A percentile compares a stretch with the other conserved stretches of the same genome.
Conservation (phyloP, 1,140 invertebrate species). For the Ylistrum balloti region DNA sequence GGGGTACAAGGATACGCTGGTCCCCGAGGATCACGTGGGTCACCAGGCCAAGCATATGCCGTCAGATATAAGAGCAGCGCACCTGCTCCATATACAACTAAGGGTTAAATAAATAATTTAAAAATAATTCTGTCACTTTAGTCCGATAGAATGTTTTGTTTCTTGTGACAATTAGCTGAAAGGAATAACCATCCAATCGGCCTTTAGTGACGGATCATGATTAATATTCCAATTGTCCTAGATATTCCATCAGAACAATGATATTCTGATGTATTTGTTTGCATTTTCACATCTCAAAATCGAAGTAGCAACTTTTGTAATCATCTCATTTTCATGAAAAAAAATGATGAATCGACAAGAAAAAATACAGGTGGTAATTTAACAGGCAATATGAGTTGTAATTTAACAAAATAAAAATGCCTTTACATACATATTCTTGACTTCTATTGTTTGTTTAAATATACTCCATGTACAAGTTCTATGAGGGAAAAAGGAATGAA, state of each 20-base stretch:
- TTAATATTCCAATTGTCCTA: not conserved
- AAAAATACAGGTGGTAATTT: not conserved
- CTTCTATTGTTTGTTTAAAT: not conserved
- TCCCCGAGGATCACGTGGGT: not conserved
- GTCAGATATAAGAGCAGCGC: not conserved
- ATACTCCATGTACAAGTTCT: no score
- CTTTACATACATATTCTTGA: not conserved
- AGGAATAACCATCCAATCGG: not conserved
- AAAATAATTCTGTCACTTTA: not conserved
- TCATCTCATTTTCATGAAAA: conserved; percentile 6
- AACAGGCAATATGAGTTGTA: not conserved
- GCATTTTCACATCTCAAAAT: not conserved
- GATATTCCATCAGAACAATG: not conserved
- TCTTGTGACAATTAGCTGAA: not conserved
- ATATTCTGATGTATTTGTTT: not conserved
- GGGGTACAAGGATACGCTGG: conserved; percentile 29
- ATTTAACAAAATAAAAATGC: conserved; percentile 34
- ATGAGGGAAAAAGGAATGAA: no score
- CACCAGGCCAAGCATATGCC: not conserved
- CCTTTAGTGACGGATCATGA: not conserved
- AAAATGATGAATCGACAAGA: not conserved
- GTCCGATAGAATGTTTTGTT: not conserved
- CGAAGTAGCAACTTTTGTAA: not conserved
- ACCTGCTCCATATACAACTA: not conserved
- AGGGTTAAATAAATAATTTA: not conserved